Conservation (phyloP, 2,113 vertebrate species). For the Calidris pygmaea region DNA sequence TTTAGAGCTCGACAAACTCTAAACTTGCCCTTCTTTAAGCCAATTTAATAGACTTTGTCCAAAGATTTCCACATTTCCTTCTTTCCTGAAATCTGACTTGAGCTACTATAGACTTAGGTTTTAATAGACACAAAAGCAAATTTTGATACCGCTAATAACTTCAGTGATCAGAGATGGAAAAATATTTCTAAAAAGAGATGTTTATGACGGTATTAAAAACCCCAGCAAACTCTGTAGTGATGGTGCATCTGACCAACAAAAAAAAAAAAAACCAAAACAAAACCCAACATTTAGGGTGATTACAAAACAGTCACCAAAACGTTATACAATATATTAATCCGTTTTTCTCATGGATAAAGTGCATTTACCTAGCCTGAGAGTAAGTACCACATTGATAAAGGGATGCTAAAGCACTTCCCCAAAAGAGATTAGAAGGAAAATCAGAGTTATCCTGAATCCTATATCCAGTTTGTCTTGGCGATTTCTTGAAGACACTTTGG, state of each 20-base stretch:
- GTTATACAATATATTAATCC: background rate
- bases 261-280: no score
- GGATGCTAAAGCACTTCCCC: conserved; percentile 4
- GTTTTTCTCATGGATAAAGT: background rate
- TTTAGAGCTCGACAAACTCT: background rate
- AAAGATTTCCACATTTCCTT: background rate
- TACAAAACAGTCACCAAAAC: background rate
- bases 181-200: background rate
- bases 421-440: background rate
- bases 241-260: background rate
- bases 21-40: background rate
- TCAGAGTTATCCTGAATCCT: background rate
- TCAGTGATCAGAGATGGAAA: background rate
- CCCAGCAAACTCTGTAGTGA: background rate
- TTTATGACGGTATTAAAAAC: background rate
- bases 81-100: background rate
- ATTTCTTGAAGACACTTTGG: background rate
- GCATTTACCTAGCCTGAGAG: conserved; percentile 36
- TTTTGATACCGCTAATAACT: background rate
- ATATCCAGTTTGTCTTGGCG: background rate
- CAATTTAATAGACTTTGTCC: background rate
- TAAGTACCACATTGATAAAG: background rate
- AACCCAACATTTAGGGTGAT: background rate
- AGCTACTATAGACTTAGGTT: background rate
- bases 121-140: background rate